Percentiles rank a stretch among this genome's conserved stretches.
Conservation (phyloP, 2,888 invertebrate genomes). For the Ametastegia equiseti region DNA sequence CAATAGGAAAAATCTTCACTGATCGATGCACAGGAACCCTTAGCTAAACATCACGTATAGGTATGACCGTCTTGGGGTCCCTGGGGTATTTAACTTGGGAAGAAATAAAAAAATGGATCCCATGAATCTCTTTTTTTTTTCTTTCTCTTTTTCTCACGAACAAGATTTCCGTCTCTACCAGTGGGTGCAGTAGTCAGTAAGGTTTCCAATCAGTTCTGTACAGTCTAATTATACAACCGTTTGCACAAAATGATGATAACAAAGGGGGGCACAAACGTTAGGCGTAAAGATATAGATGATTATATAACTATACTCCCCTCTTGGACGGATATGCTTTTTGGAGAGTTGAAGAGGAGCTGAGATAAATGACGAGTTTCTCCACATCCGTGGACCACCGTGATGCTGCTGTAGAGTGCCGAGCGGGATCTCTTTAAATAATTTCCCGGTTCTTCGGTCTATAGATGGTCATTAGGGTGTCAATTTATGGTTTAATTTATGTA, state of each 20-base stretch:
- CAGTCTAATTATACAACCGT: not conserved
- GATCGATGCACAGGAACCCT: slow-evolving; percentile 26
- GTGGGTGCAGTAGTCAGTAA: not conserved
- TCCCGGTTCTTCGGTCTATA: not conserved
- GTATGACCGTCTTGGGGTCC: slow-evolving; percentile 14
- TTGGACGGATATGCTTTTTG: not conserved
- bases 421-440: slow-evolving; percentile 30
- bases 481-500: slow-evolving; percentile 2
- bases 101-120: not conserved
- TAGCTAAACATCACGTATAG: slow-evolving; percentile 22
- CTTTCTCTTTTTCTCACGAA: not conserved
- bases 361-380: slow-evolving; percentile 37
- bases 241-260: not conserved
- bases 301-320: not conserved
- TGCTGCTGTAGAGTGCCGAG: not conserved
- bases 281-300: not conserved
- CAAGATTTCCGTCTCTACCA: not conserved
- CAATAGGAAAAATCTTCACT: slow-evolving; percentile 25
- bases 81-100: not conserved
- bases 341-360: slow-evolving; percentile 11
- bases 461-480: slow-evolving; percentile 21
- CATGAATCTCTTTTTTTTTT: not conserved
- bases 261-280: not conserved
- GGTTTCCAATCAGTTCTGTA: not conserved
- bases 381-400: slow-evolving; percentile 41